phyloP scores from a whole-genome alignment of 2,888 invertebrate genomes.

The Ceramica pisi region DNA sequence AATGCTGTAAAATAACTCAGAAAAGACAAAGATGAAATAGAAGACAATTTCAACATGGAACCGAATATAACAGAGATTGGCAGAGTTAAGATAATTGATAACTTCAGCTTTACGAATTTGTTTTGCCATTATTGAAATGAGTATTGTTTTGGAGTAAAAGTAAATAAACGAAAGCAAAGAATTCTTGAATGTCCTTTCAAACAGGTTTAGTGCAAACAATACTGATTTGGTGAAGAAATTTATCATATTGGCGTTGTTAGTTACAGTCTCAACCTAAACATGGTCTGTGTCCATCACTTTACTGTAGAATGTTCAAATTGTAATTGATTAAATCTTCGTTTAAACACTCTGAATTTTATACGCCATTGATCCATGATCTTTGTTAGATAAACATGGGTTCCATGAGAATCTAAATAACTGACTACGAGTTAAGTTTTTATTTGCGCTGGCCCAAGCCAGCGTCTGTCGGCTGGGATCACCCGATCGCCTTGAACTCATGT shows the following conservation, averaged over 20 bases:
- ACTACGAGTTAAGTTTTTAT: slow-evolving; percentile 61
- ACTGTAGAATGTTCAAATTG: neutral
- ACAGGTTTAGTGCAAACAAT: slow-evolving; percentile 3
- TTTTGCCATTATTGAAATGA: neutral
- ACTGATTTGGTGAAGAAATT: neutral
- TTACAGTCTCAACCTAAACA: neutral
- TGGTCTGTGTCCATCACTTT: neutral
- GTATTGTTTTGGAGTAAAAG: neutral
- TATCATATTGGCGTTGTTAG: neutral
- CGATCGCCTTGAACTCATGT: slow-evolving; percentile 89
- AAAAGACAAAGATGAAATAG: neutral
- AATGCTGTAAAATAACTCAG: neutral
- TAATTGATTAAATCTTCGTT: neutral
- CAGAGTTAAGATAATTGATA: slow-evolving; percentile 1
- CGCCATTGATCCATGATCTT: neutral
- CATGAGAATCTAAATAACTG: slow-evolving; percentile 27
- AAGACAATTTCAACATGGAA: neutral
- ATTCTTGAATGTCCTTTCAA: neutral
- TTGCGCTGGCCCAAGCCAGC: slow-evolving; percentile 62
- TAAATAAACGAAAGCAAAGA: neutral
- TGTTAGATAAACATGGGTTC: neutral
- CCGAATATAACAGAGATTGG: neutral
- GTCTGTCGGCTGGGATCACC: slow-evolving; percentile 78
- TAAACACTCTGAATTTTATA: neutral
- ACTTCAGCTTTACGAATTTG: neutral